Percentiles rank a stretch among this genome's conserved stretches.
These are phyloP conservation scores for Eilema depressum DNA, from an alignment of 2,888 invertebrate genomes.

Conservation along the genomic window DNA sequence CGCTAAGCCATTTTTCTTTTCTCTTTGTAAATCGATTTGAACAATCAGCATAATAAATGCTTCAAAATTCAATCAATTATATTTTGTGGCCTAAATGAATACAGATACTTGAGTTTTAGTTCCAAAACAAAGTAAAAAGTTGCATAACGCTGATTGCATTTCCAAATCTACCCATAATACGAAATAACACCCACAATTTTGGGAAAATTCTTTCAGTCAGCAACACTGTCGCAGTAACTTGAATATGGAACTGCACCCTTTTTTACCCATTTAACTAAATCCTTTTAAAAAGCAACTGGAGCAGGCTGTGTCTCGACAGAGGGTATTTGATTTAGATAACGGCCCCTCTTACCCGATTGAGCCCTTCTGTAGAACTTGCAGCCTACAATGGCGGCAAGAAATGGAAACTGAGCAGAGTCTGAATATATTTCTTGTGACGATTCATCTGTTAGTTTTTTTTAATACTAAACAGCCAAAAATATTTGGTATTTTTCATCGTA, in stretches of 20 bases:
- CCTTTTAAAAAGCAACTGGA: constrained; percentile 57
- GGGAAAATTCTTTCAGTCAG: neutral
- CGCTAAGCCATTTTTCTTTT: no score
- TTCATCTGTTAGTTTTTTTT: neutral
- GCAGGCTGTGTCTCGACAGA: constrained; percentile 55
- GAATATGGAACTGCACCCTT: constrained; percentile 45
- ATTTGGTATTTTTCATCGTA: no score
- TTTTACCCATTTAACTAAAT: constrained; percentile 57
- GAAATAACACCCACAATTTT: neutral
- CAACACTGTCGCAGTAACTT: constrained; percentile 3
- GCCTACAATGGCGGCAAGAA: constrained; percentile 16
- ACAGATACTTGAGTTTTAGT: neutral
- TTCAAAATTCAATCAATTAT: no score
- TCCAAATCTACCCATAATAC: neutral
- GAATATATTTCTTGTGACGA: constrained; percentile 1
- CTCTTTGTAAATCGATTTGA: no score
- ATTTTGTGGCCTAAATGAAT: neutral
- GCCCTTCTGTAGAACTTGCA: constrained; percentile 24
- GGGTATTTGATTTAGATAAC: constrained; percentile 67
- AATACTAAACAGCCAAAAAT: no score
- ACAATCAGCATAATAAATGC: no score
- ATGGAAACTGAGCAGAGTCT: constrained; percentile 27
- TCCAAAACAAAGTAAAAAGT: no score
- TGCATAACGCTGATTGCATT: neutral
- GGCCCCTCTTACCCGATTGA: constrained; percentile 47